A percentile compares a stretch with the other conserved stretches of the same genome.
Conservation (phyloP, 2,888 invertebrate genomes). For the Tetragonisca angustula region DNA sequence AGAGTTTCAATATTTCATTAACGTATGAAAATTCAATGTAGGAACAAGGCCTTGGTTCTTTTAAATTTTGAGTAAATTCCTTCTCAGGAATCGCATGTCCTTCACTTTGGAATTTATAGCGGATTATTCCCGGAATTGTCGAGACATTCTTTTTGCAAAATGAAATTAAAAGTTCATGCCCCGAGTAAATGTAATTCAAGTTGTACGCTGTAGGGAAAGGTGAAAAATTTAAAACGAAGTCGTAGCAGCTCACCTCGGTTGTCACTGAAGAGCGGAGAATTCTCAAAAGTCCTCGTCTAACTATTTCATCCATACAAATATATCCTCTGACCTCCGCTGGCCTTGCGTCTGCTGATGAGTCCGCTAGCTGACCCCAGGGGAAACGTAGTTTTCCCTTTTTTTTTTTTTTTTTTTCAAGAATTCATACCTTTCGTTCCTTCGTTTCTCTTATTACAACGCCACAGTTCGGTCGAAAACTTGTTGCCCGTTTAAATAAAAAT, state of each 20-base stretch:
- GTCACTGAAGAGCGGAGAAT: neutral
- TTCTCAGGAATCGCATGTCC: neutral
- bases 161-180: neutral
- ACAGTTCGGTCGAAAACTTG: neutral
- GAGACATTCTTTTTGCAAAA: neutral
- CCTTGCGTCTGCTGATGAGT: neutral
- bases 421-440: neutral
- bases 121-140: neutral
- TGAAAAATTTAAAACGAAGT: neutral
- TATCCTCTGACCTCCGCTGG: neutral
- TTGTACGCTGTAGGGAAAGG: neutral
- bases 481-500: neutral
- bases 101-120: neutral
- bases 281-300: slow-evolving; percentile 1
- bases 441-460: neutral
- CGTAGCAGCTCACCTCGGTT: neutral
- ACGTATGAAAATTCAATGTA: neutral
- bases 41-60: neutral
- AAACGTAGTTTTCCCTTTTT: neutral
- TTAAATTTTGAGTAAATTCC: neutral
- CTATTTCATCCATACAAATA: neutral
- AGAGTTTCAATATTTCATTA: too few relatives aligned
- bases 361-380: neutral
- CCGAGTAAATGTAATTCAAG: neutral
- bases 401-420: neutral